Percentiles rank a stretch among this genome's conserved stretches.
phyloP scores from a whole-genome alignment of 2,797 vertebrate species.

The Discoglossus pictus region DNA sequence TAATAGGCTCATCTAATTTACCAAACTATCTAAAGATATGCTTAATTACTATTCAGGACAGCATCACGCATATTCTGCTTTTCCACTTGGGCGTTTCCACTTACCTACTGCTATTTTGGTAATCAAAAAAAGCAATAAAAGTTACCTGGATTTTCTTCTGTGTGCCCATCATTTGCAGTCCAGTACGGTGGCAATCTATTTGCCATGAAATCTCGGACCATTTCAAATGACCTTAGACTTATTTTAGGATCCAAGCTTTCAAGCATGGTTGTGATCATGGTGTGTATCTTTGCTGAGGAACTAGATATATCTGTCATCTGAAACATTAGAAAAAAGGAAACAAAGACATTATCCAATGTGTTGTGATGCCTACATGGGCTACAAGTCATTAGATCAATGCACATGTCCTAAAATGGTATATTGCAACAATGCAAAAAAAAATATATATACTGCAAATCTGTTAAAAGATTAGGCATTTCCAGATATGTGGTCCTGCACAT shows the following conservation, averaged over 20 bases:
- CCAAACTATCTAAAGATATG: no score
- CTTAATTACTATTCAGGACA: no score
- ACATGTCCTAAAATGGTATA: no score
- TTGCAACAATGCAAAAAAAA: background rate
- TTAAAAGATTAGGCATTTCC: no score
- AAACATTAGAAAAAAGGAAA: constrained; percentile 47
- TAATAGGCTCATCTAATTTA: no score
- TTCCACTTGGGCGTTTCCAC: no score
- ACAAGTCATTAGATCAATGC: no score
- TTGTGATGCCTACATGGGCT: background rate
- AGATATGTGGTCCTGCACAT: no score
- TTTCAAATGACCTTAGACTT: constrained; percentile 72
- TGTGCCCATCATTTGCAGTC: constrained; percentile 1
- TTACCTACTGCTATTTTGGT: no score
- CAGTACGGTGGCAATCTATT: constrained; percentile 79
- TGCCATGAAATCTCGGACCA: constrained; percentile 86
- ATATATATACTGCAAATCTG: background rate
- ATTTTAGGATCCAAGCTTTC: constrained; percentile 69
- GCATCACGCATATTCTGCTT: no score
- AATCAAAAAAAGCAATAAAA: constrained; percentile 28
- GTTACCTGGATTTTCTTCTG: accelerated
- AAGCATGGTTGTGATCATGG: constrained; percentile 74
- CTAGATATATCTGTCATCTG: constrained; percentile 66
- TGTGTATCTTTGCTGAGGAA: constrained; percentile 62
- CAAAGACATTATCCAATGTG: background rate